A percentile compares a stretch with the other conserved stretches of the same genome.
Evolutionary conservation across 2,797 vertebrate genomes (phyloP).

Genomic region (Falco concolor): DNA sequence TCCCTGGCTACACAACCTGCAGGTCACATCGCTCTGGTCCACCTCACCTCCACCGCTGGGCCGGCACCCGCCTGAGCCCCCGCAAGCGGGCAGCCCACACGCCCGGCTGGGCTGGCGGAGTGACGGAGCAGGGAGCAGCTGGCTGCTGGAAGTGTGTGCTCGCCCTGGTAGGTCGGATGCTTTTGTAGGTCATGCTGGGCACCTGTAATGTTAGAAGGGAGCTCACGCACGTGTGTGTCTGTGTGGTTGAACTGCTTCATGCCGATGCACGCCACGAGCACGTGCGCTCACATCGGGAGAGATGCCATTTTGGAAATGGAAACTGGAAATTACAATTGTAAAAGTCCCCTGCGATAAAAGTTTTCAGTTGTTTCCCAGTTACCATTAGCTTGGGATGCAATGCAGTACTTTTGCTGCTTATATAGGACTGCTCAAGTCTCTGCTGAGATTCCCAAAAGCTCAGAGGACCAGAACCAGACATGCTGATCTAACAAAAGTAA

Average conservation of each 20-base stretch:
- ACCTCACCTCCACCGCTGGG: not conserved
- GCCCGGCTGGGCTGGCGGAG: not conserved
- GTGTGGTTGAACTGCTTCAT: not conserved
- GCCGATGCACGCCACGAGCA: fast-evolving
- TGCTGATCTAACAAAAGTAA: not conserved
- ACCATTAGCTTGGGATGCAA: not conserved
- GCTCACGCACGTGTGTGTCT: not conserved
- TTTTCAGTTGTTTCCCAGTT: not conserved
- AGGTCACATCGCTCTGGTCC: not conserved
- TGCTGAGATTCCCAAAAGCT: not conserved
- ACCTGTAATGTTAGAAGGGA: not conserved
- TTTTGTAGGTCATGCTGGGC: not conserved
- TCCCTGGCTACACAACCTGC: not conserved
- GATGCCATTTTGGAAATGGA: not conserved
- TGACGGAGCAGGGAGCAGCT: not conserved
- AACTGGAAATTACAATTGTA: not conserved
- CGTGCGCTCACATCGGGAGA: not conserved
- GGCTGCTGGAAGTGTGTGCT: not conserved
- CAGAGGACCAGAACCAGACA: not conserved
- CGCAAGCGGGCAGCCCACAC: fast-evolving
- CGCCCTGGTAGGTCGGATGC: not conserved
- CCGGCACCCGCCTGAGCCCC: not conserved
- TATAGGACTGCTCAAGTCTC: not conserved
- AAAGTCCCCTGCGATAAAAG: not conserved
- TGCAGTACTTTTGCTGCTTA: not conserved